Evolutionary conservation across 1,140 invertebrate genomes (phyloP).

Genomic region (Cotesia vestalis): DNA sequence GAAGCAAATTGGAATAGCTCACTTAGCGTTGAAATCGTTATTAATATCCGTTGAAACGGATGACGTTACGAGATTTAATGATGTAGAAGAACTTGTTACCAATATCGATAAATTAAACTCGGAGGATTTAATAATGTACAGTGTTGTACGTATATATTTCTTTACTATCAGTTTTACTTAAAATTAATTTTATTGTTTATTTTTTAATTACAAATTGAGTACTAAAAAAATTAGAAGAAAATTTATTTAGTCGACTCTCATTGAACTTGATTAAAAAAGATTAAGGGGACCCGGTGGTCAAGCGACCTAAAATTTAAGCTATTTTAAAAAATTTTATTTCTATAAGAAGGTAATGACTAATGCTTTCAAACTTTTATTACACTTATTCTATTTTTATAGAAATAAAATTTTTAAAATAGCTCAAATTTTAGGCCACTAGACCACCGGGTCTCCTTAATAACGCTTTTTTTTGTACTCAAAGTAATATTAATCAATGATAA

Average conservation of each 20-base stretch:
- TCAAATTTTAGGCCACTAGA: too few relatives aligned
- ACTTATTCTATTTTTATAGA: too few relatives aligned
- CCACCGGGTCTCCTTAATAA: too few relatives aligned
- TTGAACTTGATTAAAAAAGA: too few relatives aligned
- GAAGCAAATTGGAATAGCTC: constrained; percentile 77
- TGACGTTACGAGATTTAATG: constrained; percentile 55
- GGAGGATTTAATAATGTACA: constrained; percentile 62
- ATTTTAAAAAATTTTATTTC: too few relatives aligned
- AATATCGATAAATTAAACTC: constrained; percentile 59
- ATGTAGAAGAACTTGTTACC: constrained; percentile 59
- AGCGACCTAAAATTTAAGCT: too few relatives aligned
- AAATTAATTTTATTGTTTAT: background rate
- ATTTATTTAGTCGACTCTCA: too few relatives aligned
- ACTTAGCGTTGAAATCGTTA: constrained; percentile 76
- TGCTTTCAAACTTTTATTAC: too few relatives aligned
- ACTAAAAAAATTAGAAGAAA: too few relatives aligned
- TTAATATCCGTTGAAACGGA: constrained; percentile 61
- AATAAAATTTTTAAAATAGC: too few relatives aligned
- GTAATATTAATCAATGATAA: background rate
- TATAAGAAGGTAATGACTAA: too few relatives aligned
- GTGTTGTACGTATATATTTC: constrained; percentile 57
- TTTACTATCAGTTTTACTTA: constrained; percentile 1
- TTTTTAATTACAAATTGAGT: background rate
- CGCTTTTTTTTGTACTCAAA: background rate
- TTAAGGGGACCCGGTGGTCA: too few relatives aligned